Evolutionary conservation across 2,797 vertebrate species (phyloP).

Genomic region (Tolypeutes matacus): DNA sequence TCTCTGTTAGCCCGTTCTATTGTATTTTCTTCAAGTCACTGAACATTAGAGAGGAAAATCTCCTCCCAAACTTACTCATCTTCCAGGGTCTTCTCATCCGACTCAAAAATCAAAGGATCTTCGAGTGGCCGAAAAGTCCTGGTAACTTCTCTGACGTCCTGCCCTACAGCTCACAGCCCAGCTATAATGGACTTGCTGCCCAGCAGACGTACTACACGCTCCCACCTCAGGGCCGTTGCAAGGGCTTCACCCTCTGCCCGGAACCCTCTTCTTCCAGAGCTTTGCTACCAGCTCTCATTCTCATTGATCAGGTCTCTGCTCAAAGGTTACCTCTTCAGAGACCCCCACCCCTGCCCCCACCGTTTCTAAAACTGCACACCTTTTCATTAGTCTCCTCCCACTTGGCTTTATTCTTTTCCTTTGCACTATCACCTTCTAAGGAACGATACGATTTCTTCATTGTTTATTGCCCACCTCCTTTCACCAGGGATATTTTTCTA

Average conservation of each 20-base stretch:
- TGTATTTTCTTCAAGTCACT: background rate
- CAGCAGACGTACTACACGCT: background rate
- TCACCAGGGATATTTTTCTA: background rate
- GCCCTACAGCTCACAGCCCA: background rate
- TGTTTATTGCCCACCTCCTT: background rate
- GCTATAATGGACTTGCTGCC: background rate
- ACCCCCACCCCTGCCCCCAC: background rate
- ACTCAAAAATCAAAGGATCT: background rate
- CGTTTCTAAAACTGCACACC: background rate
- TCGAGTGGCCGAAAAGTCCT: background rate
- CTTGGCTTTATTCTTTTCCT: background rate
- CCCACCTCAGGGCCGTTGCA: background rate
- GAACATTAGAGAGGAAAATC: background rate
- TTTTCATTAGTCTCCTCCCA: background rate
- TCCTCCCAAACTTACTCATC: background rate
- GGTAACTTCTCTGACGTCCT: background rate
- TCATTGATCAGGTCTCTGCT: background rate
- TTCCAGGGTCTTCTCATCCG: background rate
- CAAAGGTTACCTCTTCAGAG: background rate
- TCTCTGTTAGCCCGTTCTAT: background rate
- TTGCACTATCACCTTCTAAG: conserved; percentile 4
- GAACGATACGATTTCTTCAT: background rate
- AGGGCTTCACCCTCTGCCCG: background rate
- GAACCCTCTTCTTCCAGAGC: background rate
- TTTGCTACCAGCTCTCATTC: background rate